Evolutionary conservation across 2,113 vertebrate genomes (phyloP).

Genomic region (Propithecus coquereli): DNA sequence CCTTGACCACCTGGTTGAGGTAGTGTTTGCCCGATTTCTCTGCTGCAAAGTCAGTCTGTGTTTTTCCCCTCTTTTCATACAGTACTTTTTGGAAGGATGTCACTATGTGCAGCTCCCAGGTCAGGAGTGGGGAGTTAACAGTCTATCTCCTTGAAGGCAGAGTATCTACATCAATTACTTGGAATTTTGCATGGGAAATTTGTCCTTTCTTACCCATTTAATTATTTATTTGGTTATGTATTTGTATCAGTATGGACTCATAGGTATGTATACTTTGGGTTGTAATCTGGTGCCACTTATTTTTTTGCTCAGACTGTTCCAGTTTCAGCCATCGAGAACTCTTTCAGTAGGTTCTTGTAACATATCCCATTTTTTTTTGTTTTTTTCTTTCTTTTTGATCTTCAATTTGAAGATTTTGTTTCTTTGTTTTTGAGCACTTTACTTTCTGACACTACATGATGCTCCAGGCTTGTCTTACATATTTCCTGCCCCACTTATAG

Average conservation of each 20-base stretch:
- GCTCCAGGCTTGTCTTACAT: neutral
- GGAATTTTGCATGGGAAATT: neutral
- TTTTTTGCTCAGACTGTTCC: neutral
- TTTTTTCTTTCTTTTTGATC: neutral
- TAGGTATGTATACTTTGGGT: neutral
- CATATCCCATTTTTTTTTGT: neutral
- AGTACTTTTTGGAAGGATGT: neutral
- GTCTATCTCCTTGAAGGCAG: neutral
- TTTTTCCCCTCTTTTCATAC: neutral
- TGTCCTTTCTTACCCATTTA: neutral
- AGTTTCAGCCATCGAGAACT: neutral
- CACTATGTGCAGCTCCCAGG: neutral
- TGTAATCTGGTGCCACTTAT: neutral
- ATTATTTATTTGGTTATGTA: neutral
- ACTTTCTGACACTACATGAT: neutral
- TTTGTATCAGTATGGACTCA: neutral
- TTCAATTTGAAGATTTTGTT: neutral
- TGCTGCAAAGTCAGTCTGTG: neutral
- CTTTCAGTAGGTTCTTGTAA: neutral
- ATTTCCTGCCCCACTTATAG: neutral
- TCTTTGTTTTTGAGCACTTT: neutral
- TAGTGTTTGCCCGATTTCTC: neutral
- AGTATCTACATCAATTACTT: neutral
- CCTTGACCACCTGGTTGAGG: neutral
- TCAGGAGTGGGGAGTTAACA: neutral